These are phyloP conservation scores for Drosophila lowei DNA, from an alignment of 1,140 invertebrate genomes.

Conservation along the genomic window DNA sequence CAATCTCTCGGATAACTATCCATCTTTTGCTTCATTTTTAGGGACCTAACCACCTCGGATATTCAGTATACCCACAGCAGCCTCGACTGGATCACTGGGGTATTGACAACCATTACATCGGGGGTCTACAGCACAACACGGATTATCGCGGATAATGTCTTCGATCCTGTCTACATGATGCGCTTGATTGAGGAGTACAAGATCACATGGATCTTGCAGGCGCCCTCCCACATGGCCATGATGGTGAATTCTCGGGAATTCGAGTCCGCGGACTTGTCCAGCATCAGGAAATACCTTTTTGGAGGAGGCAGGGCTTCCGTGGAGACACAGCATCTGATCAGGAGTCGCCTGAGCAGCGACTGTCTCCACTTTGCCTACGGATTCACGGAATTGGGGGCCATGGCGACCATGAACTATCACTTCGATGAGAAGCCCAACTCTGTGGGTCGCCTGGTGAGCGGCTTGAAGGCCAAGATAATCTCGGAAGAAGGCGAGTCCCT, in stretches of 20 bases:
- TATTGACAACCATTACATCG: slow-evolving; percentile 42
- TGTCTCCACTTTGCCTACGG: slow-evolving; percentile 54
- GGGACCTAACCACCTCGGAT: slow-evolving; percentile 42
- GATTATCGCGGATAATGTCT: slow-evolving; percentile 54
- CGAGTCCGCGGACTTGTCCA: slow-evolving; percentile 34
- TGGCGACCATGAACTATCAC: slow-evolving; percentile 36
- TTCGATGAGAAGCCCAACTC: slow-evolving; percentile 67
- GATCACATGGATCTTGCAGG: slow-evolving; percentile 62
- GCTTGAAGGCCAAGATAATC: slow-evolving; percentile 74
- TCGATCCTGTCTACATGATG: slow-evolving; percentile 44
- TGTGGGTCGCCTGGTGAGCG: slow-evolving; percentile 42
- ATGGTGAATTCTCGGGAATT: slow-evolving; percentile 48
- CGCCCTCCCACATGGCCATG: slow-evolving; percentile 58
- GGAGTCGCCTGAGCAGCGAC: slow-evolving; percentile 30
- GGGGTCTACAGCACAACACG: slow-evolving; percentile 57
- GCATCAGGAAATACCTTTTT: slow-evolving; percentile 37
- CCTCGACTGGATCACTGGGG: slow-evolving; percentile 69
- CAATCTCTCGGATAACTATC: too few relatives aligned
- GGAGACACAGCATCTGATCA: slow-evolving; percentile 45
- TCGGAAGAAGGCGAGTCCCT: slow-evolving; percentile 45
- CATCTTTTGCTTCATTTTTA: not conserved
- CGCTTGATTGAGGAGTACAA: slow-evolving; percentile 47
- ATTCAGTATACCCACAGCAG: slow-evolving; percentile 60
- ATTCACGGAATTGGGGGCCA: slow-evolving; percentile 54
- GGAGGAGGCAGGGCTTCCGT: slow-evolving; percentile 52